Base-by-base conservation (phyloP, 2,888 invertebrate species). In the Volucella inanis region DNA sequence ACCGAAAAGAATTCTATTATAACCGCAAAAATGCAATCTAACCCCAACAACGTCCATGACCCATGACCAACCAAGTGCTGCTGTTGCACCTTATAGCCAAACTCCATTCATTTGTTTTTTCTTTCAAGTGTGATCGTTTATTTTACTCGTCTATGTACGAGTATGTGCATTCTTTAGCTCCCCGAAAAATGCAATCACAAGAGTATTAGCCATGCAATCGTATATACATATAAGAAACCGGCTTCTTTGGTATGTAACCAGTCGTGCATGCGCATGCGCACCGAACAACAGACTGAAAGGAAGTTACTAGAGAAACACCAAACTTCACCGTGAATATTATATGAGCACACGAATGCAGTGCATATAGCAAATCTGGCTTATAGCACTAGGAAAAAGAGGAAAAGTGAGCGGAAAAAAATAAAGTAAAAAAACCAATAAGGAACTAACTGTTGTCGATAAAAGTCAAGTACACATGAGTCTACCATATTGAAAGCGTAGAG, bases 181-280 rank as follows among this genome's bases (percentile, higher is more conserved):
- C 22, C 22, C 22, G 49, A 47, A 45, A 41, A 50, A n/a, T 43
- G 1, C 52, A 61, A 41, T n/a, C 11, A 57, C 14, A 57, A 52
- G 12, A 75, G 11, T 39, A 22, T 49, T 67, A 38, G 50, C 65
- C 65, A 75, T 80, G 71, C 70, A 74, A 55, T 70, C 57, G 41
- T 47, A 67, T 61, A 49, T 84, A 70, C 43, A 31, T 22, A 22
- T 22, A 22, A 75, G 14, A 85, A 85, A 85, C 85, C 85, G 76
- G 85, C 81, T 85, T 62, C 57, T 65, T 62, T 81, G 85, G 81
- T 81, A 85, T 85, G 85, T 81, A 81, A 81, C 85, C 85, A 85
- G 85, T 85, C 81, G 75, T 85, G 76, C 85, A 85, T 85, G 85
- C 67, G 85, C 84, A 61, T 64, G 79, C 72, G 65, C 62, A 47